Percentiles rank a stretch among this genome's conserved stretches.
These are phyloP conservation scores for Martes flavigula DNA, from an alignment of 2,797 vertebrate species.

Conservation along the genomic window DNA sequence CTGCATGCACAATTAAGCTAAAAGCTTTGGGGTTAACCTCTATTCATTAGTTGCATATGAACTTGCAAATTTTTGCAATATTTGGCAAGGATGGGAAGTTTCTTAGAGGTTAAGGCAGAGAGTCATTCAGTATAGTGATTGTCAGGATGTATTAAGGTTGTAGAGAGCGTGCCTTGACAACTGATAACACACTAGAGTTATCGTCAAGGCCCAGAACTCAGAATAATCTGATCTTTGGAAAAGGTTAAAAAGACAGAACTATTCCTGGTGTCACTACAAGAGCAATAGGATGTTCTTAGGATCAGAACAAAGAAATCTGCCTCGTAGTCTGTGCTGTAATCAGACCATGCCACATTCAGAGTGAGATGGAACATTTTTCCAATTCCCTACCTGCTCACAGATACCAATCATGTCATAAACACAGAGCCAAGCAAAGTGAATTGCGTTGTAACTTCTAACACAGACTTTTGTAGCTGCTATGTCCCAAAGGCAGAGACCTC, in stretches of 20 bases:
- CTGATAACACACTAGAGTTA: constrained; percentile 71
- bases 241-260: constrained; percentile 69
- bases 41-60: constrained; percentile 55
- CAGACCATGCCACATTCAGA: constrained; percentile 1
- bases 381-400: constrained; percentile 53
- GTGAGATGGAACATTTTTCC: constrained; percentile 46
- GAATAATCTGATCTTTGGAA: constrained; percentile 69
- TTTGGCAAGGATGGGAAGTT: constrained; percentile 23
- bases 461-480: constrained; percentile 29
- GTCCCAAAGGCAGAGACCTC: neutral
- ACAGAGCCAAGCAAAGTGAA: constrained; percentile 48
- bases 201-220: constrained; percentile 26
- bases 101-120: constrained; percentile 15
- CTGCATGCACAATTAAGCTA: constrained; percentile 60
- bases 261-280: constrained; percentile 55
- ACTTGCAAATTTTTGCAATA: constrained; percentile 48
- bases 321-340: neutral
- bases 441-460: constrained; percentile 45
- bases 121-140: constrained; percentile 30
- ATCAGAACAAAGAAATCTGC: constrained; percentile 61
- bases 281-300: constrained; percentile 58
- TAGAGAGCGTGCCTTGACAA: constrained; percentile 56
- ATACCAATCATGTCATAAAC: constrained; percentile 69
- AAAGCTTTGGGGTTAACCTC: constrained; percentile 58
- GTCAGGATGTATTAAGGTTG: constrained; percentile 64